phyloP scores from a whole-genome alignment of 2,888 invertebrate genomes.

The Phytoseiulus persimilis region DNA sequence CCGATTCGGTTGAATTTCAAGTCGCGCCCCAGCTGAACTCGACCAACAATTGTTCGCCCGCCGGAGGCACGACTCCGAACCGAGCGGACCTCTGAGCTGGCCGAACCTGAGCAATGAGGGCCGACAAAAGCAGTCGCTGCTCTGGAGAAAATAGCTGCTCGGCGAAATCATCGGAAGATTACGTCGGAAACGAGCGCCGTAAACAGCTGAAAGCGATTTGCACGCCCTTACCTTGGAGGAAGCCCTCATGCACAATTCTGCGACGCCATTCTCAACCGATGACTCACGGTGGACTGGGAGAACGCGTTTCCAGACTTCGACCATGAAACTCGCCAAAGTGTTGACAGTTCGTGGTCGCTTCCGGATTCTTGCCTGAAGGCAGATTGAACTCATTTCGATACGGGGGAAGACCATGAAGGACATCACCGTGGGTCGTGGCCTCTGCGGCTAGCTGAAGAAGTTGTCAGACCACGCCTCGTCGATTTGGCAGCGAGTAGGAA shows the following conservation, averaged over 20 bases:
- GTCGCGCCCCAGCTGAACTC: neutral
- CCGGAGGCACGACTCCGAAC: neutral
- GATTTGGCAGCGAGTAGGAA: too few species aligned
- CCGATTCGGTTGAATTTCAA: neutral
- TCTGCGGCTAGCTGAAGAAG: too few species aligned
- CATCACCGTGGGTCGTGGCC: too few species aligned
- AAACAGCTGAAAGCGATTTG: neutral
- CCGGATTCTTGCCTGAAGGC: neutral
- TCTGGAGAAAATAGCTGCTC: neutral
- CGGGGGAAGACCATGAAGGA: too few species aligned
- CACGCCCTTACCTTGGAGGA: neutral
- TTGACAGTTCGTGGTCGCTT: too few species aligned
- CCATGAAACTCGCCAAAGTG: neutral
- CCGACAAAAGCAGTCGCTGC: too few species aligned
- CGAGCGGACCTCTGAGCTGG: neutral
- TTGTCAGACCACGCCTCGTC: too few species aligned
- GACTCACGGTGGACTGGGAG: neutral
- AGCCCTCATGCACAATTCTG: neutral
- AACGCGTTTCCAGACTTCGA: neutral
- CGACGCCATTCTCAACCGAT: neutral
- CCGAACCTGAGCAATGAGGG: neutral
- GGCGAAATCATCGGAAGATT: neutral
- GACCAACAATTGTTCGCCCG: neutral
- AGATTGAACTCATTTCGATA: neutral
- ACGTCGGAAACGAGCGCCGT: neutral